Evolutionary conservation across 1,140 invertebrate species (phyloP).

Genomic region (Papilio dardanus): DNA sequence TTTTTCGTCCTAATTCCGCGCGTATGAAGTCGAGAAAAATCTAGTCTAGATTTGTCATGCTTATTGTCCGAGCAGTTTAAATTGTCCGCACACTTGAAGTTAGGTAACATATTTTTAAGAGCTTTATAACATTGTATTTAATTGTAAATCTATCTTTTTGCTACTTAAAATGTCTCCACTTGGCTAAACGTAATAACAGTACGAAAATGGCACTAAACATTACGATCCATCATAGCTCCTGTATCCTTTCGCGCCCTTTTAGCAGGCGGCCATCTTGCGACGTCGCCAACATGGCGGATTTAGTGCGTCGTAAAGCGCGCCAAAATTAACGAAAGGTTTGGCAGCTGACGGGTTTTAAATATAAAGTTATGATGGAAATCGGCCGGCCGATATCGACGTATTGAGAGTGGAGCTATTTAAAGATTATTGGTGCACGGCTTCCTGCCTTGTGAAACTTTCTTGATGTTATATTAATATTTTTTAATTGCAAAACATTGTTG

Average conservation of each 20-base stretch:
- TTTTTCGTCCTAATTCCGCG: too few relatives aligned
- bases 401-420: conserved; percentile 51
- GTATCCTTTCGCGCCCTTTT: conserved; percentile 48
- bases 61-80: too few relatives aligned
- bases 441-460: conserved; percentile 10
- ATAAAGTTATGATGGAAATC: conserved; percentile 66
- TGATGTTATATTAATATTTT: neutral
- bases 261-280: conserved; percentile 46
- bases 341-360: conserved; percentile 72
- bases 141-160: neutral
- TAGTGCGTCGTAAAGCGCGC: conserved; percentile 52
- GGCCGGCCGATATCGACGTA: conserved; percentile 48
- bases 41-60: too few relatives aligned
- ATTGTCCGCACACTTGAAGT: too few relatives aligned
- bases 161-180: conserved; percentile 22
- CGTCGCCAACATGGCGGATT: conserved; percentile 47
- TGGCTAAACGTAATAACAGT: conserved; percentile 29
- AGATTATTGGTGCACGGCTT: conserved; percentile 32
- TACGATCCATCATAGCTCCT: conserved; percentile 29
- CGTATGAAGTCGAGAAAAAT: too few relatives aligned
- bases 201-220: conserved; percentile 27
- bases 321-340: conserved; percentile 75
- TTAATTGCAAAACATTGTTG: neutral
- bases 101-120: too few relatives aligned
- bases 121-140: neutral